A percentile compares a stretch with the other conserved stretches of the same genome.
These are phyloP conservation scores for Rattus norvegicus DNA, from an alignment of 2,113 vertebrate genomes.

Conservation along the genomic window GRCr8 NC_086033.1:11496501-11497000, in stretches of 20 bases:
- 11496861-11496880: constrained; percentile 42
- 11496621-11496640: neutral
- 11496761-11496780: constrained; percentile 28
- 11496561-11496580: neutral
- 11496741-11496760: constrained; percentile 39
- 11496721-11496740: constrained; percentile 49
- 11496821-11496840: neutral
- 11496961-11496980: constrained; percentile 6
- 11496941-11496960: constrained; percentile 18
- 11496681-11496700: constrained; percentile 36
- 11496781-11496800: constrained; percentile 51
- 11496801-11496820: constrained; percentile 5
- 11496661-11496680: constrained; percentile 32
- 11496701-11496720: constrained; percentile 30
- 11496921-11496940: constrained; percentile 7
- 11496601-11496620: neutral
- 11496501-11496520: neutral
- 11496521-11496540: neutral
- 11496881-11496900: constrained; percentile 40
- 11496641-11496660: neutral
- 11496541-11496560: constrained; percentile 3
- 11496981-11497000: constrained; percentile 46
- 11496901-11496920: constrained; percentile 50
- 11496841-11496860: constrained; percentile 27
- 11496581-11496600: neutral